phyloP scores from a whole-genome alignment of 2,113 vertebrate genomes.

The Microtus montanus region DNA sequence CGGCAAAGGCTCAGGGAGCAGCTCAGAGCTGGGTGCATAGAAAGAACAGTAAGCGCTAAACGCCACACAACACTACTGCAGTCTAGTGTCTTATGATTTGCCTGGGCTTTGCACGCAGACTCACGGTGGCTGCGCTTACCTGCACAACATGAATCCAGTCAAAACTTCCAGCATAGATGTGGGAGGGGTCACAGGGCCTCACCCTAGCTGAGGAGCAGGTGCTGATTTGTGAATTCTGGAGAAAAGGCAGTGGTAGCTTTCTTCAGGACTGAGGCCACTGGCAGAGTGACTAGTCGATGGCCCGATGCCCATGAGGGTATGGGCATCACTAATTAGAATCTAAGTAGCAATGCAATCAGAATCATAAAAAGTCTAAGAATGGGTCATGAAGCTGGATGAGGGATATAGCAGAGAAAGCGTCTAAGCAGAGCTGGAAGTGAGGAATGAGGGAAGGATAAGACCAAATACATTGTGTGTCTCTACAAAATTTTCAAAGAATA shows the following conservation, averaged over 20 bases:
- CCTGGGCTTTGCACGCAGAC: background rate
- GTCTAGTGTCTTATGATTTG: too few species aligned
- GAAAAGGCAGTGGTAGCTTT: background rate
- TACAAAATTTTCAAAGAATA: background rate
- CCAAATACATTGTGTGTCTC: too few species aligned
- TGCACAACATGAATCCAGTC: background rate
- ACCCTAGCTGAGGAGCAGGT: background rate
- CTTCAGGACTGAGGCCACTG: background rate
- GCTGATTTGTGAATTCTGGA: background rate
- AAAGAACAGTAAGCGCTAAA: background rate
- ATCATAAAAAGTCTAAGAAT: background rate
- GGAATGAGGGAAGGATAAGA: background rate
- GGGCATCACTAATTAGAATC: background rate
- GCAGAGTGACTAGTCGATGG: background rate
- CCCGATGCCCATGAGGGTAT: background rate
- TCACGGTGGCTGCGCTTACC: background rate
- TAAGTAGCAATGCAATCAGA: background rate
- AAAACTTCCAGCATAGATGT: background rate
- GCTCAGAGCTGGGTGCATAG: background rate
- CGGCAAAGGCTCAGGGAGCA: background rate
- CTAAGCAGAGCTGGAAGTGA: background rate
- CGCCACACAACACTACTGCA: background rate
- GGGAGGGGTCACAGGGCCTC: background rate
- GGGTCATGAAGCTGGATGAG: background rate
- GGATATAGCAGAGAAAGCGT: too few species aligned